Evolutionary conservation across 2,888 invertebrate species (phyloP).

Genomic region (Trilocha varians): DNA sequence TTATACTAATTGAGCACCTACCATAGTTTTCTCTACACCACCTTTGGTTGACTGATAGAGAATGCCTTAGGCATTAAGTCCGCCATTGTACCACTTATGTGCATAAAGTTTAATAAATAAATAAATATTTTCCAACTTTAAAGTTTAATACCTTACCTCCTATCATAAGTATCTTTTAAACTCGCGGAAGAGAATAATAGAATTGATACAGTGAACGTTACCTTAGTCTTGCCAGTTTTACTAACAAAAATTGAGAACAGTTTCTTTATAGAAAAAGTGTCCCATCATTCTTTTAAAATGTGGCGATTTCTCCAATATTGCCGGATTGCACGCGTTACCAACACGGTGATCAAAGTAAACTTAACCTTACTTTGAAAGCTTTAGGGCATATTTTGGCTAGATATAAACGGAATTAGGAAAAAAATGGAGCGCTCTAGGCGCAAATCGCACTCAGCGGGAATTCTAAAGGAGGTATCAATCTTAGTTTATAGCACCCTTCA

Average conservation of each 20-base stretch:
- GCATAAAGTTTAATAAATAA: too few species aligned
- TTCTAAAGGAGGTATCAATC: background rate
- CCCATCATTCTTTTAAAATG: constrained; percentile 64
- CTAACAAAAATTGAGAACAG: constrained; percentile 44
- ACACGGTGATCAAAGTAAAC: constrained; percentile 3
- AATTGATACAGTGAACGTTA: background rate
- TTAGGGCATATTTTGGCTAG: background rate
- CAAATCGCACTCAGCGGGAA: background rate
- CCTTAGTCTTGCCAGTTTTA: constrained; percentile 1
- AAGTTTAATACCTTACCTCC: too few species aligned
- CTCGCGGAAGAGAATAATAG: background rate
- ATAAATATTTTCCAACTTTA: too few species aligned
- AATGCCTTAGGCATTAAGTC: too few species aligned
- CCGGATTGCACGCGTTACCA: constrained; percentile 52
- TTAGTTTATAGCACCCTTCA: background rate
- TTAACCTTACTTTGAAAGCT: background rate
- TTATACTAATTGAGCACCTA: too few species aligned
- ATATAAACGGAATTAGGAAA: background rate
- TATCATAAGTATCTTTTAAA: background rate
- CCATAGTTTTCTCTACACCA: too few species aligned
- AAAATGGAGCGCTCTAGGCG: background rate
- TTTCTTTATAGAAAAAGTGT: constrained; percentile 43
- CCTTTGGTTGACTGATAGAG: too few species aligned
- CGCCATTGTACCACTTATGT: too few species aligned
- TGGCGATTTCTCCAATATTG: constrained; percentile 50